Evolutionary conservation across 2,888 invertebrate species (phyloP).

Genomic region (Limnephilus rhombicus): DNA sequence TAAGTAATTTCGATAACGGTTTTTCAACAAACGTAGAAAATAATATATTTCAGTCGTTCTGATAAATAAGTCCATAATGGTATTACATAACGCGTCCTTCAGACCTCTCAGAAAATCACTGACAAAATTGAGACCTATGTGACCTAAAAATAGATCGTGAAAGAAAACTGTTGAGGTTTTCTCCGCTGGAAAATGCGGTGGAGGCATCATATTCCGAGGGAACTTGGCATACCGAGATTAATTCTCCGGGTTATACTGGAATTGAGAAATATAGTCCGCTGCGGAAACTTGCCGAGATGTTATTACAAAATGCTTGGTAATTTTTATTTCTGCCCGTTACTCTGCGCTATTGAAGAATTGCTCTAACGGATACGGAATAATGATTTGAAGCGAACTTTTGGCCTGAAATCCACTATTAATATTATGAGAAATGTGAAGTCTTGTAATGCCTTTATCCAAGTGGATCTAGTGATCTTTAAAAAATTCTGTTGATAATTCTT

Average conservation of each 20-base stretch:
- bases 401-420: background rate
- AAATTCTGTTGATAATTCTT: no score
- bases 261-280: background rate
- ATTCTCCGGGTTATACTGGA: background rate
- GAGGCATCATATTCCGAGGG: conserved; percentile 3
- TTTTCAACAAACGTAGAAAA: background rate
- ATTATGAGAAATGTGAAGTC: background rate
- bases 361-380: background rate
- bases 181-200: background rate
- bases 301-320: background rate
- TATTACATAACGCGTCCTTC: background rate
- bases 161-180: background rate
- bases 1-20: background rate
- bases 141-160: background rate
- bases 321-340: background rate
- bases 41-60: background rate
- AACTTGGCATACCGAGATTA: conserved; percentile 8
- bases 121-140: background rate
- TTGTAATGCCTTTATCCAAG: background rate
- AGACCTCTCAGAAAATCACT: background rate
- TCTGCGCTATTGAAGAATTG: background rate
- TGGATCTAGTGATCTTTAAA: no score
- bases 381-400: background rate
- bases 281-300: background rate
- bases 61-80: background rate